A percentile compares a stretch with the other conserved stretches of the same genome.
Conservation (phyloP, 1,140 invertebrate genomes). For the Papilio aristodemus region DNA sequence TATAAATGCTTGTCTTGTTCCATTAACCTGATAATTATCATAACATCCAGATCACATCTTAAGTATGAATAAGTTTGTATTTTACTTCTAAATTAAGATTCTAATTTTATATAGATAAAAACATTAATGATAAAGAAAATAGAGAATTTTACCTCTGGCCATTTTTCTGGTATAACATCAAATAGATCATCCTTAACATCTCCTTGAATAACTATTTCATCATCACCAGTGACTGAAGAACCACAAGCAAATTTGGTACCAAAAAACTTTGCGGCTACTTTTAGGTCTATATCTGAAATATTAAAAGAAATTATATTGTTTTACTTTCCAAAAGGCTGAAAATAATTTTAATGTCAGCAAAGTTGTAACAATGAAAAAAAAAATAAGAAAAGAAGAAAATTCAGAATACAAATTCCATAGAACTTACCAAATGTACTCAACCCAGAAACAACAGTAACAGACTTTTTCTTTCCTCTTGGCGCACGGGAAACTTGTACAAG, state of each 20-base stretch:
- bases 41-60: no score
- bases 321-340: no score
- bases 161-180: constrained; percentile 98
- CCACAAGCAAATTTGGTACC: constrained; percentile 99
- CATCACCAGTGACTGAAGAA: constrained; percentile 98
- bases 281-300: constrained; percentile 95
- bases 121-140: no score
- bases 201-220: constrained; percentile 99
- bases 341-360: no score
- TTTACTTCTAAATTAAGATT: no score
- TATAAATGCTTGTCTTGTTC: no score
- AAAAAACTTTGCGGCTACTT: constrained; percentile 99
- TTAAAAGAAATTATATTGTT: constrained; percentile 36
- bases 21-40: no score
- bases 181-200: constrained; percentile 98
- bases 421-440: constrained; percentile 92
- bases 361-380: not conserved
- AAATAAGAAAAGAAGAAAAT: not conserved
- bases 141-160: constrained; percentile 93
- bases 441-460: constrained; percentile 94
- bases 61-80: no score
- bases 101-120: no score
- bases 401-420: not conserved
- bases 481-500: constrained; percentile 93
- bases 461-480: constrained; percentile 98